Percentiles rank a stretch among this genome's conserved stretches.
These are phyloP conservation scores for Plebejus melissa DNA, from an alignment of 2,888 invertebrate genomes.

Conservation along the genomic window DNA sequence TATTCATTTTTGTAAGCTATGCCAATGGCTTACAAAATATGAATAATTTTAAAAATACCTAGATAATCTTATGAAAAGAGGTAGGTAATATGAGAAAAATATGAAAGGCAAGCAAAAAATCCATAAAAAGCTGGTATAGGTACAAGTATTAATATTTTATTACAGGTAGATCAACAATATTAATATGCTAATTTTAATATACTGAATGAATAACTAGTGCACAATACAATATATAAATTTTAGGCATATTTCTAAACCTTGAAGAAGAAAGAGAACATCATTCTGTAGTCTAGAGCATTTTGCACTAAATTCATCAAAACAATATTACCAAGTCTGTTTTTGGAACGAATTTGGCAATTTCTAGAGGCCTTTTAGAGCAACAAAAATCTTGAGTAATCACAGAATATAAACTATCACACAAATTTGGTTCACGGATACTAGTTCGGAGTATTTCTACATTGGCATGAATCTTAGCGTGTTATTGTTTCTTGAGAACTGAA, in stretches of 20 bases:
- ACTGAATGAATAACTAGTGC: too few species aligned
- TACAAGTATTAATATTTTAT: not conserved
- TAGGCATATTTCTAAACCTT: too few species aligned
- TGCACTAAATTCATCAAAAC: not conserved
- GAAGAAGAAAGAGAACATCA: too few species aligned
- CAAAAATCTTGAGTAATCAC: not conserved
- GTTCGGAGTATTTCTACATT: not conserved
- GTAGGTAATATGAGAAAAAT: not conserved
- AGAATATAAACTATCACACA: constrained; percentile 6
- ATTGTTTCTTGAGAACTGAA: not conserved
- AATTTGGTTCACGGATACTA: not conserved
- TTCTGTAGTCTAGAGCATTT: not conserved
- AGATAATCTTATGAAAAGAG: not conserved
- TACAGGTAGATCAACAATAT: not conserved
- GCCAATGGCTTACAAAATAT: not conserved
- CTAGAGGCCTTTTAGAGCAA: not conserved
- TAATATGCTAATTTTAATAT: too few species aligned
- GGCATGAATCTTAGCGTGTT: not conserved
- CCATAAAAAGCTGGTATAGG: not conserved
- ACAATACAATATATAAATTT: too few species aligned
- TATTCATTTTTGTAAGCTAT: too few species aligned
- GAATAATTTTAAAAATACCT: not conserved
- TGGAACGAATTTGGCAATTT: not conserved
- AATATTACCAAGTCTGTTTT: not conserved
- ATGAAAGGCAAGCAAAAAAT: not conserved